A percentile compares a stretch with the other conserved stretches of the same genome.
These are phyloP conservation scores for Noctua pronuba DNA, from an alignment of 2,888 invertebrate genomes.

Conservation along the genomic window DNA sequence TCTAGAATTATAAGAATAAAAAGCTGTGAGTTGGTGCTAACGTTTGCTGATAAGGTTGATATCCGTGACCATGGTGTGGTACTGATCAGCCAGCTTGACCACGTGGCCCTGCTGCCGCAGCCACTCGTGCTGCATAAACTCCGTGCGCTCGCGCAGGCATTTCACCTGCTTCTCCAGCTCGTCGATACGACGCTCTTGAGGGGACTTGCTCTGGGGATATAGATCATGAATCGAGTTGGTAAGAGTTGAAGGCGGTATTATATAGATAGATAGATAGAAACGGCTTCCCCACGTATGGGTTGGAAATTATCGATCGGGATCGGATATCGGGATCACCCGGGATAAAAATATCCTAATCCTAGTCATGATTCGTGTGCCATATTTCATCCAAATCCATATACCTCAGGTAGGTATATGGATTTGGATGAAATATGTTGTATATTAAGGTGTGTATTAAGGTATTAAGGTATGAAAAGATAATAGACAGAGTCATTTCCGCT, in stretches of 20 bases:
- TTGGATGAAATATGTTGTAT: no score
- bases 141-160: conserved; percentile 91
- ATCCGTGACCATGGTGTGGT: conserved; percentile 92
- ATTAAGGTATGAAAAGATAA: not conserved
- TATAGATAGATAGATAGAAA: not conserved
- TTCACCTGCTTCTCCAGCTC: conserved; percentile 92
- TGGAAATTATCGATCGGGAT: not conserved
- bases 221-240: not conserved
- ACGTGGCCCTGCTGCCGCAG: conserved; percentile 94
- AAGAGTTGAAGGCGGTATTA: not conserved
- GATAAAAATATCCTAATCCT: not conserved
- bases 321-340: no score
- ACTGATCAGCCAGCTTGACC: conserved; percentile 92
- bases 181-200: conserved; percentile 91
- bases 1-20: not conserved
- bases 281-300: not conserved
- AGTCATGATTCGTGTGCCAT: not conserved
- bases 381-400: not conserved
- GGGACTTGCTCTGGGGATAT: conserved; percentile 81
- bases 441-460: no score
- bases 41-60: conserved; percentile 93
- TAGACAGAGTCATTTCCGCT: not conserved
- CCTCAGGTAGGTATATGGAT: no score
- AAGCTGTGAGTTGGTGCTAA: conserved; percentile 76
- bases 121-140: conserved; percentile 93